phyloP scores from a whole-genome alignment of 2,797 vertebrate species.

The Onychomys arenicola region DNA sequence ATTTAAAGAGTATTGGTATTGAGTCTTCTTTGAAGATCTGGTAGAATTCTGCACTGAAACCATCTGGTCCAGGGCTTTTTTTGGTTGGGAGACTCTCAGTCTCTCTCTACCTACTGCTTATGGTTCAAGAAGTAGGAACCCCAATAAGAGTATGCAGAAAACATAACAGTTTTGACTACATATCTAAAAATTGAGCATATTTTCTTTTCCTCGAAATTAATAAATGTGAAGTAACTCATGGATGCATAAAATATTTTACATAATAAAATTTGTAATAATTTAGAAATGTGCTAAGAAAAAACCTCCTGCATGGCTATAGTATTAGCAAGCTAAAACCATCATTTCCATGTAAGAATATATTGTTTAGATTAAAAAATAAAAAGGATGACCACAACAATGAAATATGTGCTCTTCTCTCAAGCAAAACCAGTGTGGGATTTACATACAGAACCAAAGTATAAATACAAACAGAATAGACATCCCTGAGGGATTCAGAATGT shows the following conservation, averaged over 20 bases:
- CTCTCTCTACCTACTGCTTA: too few relatives aligned
- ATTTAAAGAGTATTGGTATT: too few relatives aligned
- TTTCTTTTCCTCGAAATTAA: neutral
- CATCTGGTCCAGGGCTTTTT: too few relatives aligned
- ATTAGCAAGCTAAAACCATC: conserved; percentile 51
- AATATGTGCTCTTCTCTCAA: neutral
- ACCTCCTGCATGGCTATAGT: neutral
- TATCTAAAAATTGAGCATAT: neutral
- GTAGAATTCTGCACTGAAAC: too few relatives aligned
- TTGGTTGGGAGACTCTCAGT: too few relatives aligned
- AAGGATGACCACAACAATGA: neutral
- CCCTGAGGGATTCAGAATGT: neutral
- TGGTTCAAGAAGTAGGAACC: neutral
- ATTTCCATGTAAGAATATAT: neutral
- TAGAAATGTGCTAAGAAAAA: neutral
- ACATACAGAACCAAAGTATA: neutral
- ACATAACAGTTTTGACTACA: neutral
- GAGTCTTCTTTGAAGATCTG: too few relatives aligned
- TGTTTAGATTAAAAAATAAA: neutral
- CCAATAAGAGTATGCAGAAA: neutral
- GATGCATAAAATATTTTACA: neutral
- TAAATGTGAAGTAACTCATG: conserved; percentile 48
- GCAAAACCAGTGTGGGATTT: neutral
- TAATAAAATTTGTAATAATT: neutral
- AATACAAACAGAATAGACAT: neutral